A percentile compares a stretch with the other conserved stretches of the same genome.
These are phyloP conservation scores for Mormyrus lacerda DNA, from an alignment of 2,113 vertebrate genomes.

Conservation along the genomic window DNA sequence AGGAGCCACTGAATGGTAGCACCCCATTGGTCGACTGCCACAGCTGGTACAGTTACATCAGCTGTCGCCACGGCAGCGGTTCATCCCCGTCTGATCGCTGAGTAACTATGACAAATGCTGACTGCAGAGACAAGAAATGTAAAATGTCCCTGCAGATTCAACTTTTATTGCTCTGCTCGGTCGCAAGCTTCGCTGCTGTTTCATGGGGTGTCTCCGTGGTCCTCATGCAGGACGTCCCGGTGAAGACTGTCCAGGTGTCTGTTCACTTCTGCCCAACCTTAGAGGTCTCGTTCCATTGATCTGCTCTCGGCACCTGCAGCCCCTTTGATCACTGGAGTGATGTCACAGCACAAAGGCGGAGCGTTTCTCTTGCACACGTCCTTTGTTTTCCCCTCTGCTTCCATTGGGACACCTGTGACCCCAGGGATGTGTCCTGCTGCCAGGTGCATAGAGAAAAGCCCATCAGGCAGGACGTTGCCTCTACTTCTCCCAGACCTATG, in stretches of 20 bases:
- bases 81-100: neutral
- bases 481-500: neutral
- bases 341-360: neutral
- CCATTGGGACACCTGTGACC: neutral
- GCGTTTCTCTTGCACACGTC: neutral
- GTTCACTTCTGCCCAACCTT: neutral
- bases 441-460: neutral
- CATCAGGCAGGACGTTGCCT: neutral
- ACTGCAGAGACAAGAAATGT: neutral
- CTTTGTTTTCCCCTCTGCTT: neutral
- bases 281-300: neutral
- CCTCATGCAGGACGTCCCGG: neutral
- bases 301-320: neutral
- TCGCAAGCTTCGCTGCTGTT: neutral
- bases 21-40: neutral
- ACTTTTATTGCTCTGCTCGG: neutral
- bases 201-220: too few species aligned
- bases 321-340: neutral
- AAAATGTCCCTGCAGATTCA: neutral
- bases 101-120: neutral
- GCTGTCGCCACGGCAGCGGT: neutral
- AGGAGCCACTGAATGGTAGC: neutral
- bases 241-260: neutral
- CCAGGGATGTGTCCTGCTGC: neutral
- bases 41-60: neutral